These are phyloP conservation scores for Oxygymnocypris stewartii DNA, from an alignment of 2,113 vertebrate genomes.

Conservation along the genomic window DNA sequence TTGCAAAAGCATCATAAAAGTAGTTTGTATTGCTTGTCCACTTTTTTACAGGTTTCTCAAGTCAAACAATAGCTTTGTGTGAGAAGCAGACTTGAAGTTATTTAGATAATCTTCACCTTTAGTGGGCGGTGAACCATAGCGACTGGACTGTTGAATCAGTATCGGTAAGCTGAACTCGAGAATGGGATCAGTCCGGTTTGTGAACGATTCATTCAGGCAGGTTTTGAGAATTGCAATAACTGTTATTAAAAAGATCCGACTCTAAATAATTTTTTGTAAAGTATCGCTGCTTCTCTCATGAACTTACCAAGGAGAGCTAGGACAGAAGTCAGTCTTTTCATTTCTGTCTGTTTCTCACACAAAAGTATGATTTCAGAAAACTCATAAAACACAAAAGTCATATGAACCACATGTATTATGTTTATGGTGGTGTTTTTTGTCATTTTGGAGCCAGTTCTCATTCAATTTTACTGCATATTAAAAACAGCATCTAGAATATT, in stretches of 20 bases:
- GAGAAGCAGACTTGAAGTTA: background rate
- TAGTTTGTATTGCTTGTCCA: background rate
- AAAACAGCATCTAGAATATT: background rate
- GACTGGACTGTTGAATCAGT: background rate
- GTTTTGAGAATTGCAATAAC: background rate
- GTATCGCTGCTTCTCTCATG: too few species aligned
- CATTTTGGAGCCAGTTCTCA: background rate
- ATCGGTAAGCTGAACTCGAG: background rate
- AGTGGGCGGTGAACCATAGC: background rate
- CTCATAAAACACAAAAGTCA: background rate
- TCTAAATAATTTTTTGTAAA: background rate
- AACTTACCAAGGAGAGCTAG: background rate
- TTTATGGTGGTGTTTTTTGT: background rate
- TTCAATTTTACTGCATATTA: background rate
- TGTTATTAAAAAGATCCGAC: background rate
- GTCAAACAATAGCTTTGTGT: background rate
- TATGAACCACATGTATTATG: background rate
- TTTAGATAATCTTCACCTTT: background rate
- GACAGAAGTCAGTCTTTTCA: background rate
- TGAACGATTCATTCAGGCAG: background rate
- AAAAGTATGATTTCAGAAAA: background rate
- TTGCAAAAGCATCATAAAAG: background rate
- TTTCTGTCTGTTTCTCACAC: background rate
- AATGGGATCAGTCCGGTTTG: background rate
- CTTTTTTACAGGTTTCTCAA: background rate